Conservation (phyloP, 1,140 invertebrate genomes). For the Pollicipes pollicipes region DNA sequence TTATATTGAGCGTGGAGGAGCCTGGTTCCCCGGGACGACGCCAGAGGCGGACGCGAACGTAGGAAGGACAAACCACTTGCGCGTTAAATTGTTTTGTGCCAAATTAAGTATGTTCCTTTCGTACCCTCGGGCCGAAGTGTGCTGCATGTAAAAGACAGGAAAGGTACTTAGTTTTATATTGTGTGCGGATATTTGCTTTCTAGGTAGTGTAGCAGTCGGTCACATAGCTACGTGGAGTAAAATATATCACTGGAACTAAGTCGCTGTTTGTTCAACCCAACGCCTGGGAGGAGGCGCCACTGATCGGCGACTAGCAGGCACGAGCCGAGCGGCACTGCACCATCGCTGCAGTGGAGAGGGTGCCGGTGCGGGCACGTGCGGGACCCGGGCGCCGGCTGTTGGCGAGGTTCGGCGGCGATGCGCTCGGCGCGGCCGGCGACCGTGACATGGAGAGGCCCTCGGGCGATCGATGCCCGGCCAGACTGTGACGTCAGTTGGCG, state of each 20-base stretch:
- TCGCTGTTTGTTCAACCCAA: background rate
- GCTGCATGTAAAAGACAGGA: background rate
- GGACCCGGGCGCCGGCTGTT: too few species aligned
- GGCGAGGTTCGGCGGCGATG: too few species aligned
- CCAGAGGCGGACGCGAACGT: background rate
- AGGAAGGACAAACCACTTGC: background rate
- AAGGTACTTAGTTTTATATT: conserved; percentile 1
- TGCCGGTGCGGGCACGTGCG: too few species aligned
- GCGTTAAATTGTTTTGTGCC: background rate
- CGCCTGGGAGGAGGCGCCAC: too few species aligned
- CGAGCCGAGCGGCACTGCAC: background rate
- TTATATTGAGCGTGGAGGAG: background rate
- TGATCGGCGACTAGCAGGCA: background rate
- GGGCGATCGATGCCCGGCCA: background rate
- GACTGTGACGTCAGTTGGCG: background rate
- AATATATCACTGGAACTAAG: background rate
- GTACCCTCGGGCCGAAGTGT: background rate
- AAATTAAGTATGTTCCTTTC: background rate
- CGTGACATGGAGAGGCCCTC: background rate
- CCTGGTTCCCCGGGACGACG: background rate
- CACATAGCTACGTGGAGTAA: background rate
- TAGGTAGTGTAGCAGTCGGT: background rate
- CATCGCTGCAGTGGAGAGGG: too few species aligned
- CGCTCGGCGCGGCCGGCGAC: too few species aligned
- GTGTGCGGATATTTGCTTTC: background rate